phyloP scores from a whole-genome alignment of 2,888 invertebrate genomes.

The Poecilobothrus nobilitatus region DNA sequence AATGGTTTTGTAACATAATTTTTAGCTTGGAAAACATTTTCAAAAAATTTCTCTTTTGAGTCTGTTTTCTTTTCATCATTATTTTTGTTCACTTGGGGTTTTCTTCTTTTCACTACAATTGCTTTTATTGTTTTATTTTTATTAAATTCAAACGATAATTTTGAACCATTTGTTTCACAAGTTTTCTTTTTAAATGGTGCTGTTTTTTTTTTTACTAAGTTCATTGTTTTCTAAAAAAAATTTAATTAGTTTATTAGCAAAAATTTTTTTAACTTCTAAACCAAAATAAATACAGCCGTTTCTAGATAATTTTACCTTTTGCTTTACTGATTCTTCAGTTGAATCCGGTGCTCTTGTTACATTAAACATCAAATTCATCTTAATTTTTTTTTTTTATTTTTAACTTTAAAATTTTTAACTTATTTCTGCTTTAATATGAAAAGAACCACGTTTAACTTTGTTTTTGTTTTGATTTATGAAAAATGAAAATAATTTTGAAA shows the following conservation, averaged over 20 bases:
- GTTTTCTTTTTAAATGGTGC: neutral
- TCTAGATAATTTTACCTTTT: neutral
- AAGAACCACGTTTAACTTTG: neutral
- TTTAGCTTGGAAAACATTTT: neutral
- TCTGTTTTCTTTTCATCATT: neutral
- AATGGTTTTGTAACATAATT: constrained; percentile 18
- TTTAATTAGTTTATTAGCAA: too few species aligned
- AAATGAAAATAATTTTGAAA: too few species aligned
- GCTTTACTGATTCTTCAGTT: neutral
- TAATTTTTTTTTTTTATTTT: too few species aligned
- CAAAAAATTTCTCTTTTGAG: neutral
- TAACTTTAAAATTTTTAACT: too few species aligned
- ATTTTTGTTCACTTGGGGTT: constrained; percentile 15
- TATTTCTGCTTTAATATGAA: too few species aligned
- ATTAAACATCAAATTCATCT: neutral
- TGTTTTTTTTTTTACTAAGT: neutral
- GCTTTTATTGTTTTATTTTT: constrained; percentile 36
- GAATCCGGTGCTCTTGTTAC: neutral
- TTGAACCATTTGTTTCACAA: constrained; percentile 21
- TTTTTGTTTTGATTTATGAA: neutral
- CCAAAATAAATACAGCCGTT: too few species aligned
- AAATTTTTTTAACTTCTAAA: too few species aligned
- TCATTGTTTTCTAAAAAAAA: neutral
- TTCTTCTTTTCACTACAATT: constrained; percentile 34
- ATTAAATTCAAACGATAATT: constrained; percentile 31